Conservation (phyloP, 2,113 vertebrate species). For the Chloroceryle aenea region DNA sequence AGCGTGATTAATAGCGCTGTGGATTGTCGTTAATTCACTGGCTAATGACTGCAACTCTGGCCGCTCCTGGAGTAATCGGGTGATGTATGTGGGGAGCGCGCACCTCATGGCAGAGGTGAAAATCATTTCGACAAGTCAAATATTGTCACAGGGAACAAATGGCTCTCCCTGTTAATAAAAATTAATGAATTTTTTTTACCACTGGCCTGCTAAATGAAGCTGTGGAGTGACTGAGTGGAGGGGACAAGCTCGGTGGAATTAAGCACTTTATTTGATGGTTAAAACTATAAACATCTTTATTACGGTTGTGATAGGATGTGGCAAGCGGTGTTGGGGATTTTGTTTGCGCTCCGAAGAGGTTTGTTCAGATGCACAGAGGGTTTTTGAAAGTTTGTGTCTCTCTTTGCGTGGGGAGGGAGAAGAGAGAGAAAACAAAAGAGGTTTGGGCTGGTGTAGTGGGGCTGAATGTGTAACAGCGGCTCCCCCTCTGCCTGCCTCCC, state of each 20-base stretch:
- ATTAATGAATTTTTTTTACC: conserved; percentile 89
- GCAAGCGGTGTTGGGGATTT: not conserved
- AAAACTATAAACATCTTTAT: conserved; percentile 71
- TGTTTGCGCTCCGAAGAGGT: not conserved
- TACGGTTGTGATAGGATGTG: conserved; percentile 7
- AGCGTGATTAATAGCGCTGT: conserved; percentile 98
- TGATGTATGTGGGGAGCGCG: conserved; percentile 93
- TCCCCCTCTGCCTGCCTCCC: not conserved
- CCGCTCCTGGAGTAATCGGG: conserved; percentile 90
- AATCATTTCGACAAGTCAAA: conserved; percentile 97
- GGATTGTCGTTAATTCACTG: conserved; percentile 98
- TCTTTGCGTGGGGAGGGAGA: not conserved
- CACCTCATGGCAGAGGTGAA: conserved; percentile 97
- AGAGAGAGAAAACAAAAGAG: not conserved
- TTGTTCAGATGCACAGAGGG: not conserved
- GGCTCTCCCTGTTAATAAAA: conserved; percentile 93
- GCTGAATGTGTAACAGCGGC: not conserved
- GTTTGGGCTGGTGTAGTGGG: not conserved
- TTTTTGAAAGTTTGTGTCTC: not conserved
- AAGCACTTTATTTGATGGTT: conserved; percentile 72
- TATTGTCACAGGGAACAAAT: conserved; percentile 90
- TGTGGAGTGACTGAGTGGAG: conserved; percentile 47
- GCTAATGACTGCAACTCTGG: conserved; percentile 97
- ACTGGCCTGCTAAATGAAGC: conserved; percentile 83
- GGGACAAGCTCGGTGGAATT: conserved; percentile 50